These are phyloP conservation scores for Drosophila robusta DNA, from an alignment of 2,888 invertebrate species.

Conservation along the genomic window DNA sequence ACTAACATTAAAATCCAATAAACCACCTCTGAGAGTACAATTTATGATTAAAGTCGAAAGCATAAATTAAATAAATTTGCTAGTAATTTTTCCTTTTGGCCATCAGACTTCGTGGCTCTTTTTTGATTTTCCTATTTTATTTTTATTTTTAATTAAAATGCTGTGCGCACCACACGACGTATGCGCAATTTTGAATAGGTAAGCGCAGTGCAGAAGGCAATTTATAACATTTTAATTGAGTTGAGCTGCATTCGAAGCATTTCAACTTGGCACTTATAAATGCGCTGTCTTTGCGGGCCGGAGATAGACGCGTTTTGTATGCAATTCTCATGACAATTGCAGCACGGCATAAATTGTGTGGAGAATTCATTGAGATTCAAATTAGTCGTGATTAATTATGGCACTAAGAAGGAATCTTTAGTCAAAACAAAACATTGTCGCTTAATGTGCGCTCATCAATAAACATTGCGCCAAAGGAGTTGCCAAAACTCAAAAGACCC, in stretches of 20 bases:
- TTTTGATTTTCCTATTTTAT: slow-evolving; percentile 12
- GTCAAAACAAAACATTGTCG: slow-evolving; percentile 64
- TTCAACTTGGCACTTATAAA: slow-evolving; percentile 41
- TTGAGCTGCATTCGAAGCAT: slow-evolving; percentile 40
- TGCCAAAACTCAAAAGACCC: slow-evolving; percentile 34
- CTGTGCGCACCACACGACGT: slow-evolving; percentile 46
- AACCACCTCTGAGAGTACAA: slow-evolving; percentile 17
- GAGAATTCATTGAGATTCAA: slow-evolving; percentile 52
- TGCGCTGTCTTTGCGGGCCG: slow-evolving; percentile 9
- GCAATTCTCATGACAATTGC: slow-evolving; percentile 52
- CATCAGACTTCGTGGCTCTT: slow-evolving; percentile 31
- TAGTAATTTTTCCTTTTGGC: slow-evolving; percentile 35
- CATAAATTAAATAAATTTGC: slow-evolving; percentile 46
- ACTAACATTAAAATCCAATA: slow-evolving; percentile 3
- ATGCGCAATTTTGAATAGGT: slow-evolving; percentile 53
- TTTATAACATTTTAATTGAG: slow-evolving; percentile 54
- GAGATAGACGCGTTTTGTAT: slow-evolving; percentile 19
- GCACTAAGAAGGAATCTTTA: slow-evolving; percentile 49
- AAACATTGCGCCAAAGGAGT: slow-evolving; percentile 37
- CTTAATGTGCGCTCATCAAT: slow-evolving; percentile 66
- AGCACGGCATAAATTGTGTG: slow-evolving; percentile 23
- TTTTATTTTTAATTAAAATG: slow-evolving; percentile 48
- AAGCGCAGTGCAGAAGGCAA: slow-evolving; percentile 26
- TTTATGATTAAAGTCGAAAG: slow-evolving; percentile 36
- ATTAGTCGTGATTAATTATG: slow-evolving; percentile 54